Evolutionary conservation across 2,888 invertebrate species (phyloP), one percentile per base, ranked within the genome.

Genomic region (Cordilura impudica): DNA sequence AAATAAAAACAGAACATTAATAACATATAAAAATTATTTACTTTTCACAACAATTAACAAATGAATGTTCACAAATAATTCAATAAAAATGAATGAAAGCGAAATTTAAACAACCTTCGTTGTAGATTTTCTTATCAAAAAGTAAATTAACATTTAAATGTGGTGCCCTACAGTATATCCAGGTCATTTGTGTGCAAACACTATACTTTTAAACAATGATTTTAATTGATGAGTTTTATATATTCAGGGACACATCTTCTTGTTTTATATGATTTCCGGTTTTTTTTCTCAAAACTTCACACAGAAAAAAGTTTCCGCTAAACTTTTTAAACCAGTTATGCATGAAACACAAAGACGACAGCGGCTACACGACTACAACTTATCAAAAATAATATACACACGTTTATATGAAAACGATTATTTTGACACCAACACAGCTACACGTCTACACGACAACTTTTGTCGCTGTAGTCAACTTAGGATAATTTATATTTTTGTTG

Each of bases 231-330:
- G 5, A 31, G 8, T 29, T 26, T 7, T n/a, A 23, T 18, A 63
- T 6, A 21, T 19, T 26, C 66, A 66, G 43, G 26, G 16, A 47
- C 21, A 35, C 26, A 43, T 67, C 53, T 45, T 19, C n/a, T 14
- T 8, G 29, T 19, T 63, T 63, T 4, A 21, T 7, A 29, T 23
- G 26, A 60, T 23, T 60, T 53, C 53, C 53, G 53, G 53, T 53
- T 53, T 53, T 29, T 21, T 14, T 10, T 4, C 10, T 16, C 16
- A 29, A 49, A 61, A 49, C 18, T 35, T 14, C 1, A 35, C 12
- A 35, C 6, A 10, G 39, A 45, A 49, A 49, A 49, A 49, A 65
- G 14, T 14, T 51, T 35, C 51, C 65, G 35, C 10, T 26, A 10
- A 35, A 21, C 6, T 49, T 31, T 61, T 4, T 18, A 60, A 49